Conservation (phyloP, 2,113 vertebrate species). For the Eupsittula cactorum region DNA sequence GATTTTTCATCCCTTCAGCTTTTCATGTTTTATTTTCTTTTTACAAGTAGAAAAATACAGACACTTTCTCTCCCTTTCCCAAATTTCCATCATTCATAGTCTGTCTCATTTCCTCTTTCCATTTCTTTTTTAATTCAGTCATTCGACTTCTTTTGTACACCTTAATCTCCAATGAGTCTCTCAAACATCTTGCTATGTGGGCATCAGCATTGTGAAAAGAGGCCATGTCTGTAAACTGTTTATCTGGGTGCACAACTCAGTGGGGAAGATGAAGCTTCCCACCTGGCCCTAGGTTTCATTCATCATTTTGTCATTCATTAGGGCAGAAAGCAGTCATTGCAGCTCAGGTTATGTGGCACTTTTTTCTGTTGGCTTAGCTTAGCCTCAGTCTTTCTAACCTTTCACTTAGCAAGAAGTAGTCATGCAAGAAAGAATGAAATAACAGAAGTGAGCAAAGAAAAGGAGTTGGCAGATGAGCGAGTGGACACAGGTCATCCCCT, state of each 20-base stretch:
- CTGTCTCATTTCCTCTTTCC: neutral
- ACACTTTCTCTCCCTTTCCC: neutral
- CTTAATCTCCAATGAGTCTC: neutral
- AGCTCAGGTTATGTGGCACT: neutral
- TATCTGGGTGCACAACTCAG: neutral
- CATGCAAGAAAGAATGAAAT: neutral
- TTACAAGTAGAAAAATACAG: neutral
- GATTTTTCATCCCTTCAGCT: neutral
- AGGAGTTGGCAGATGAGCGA: neutral
- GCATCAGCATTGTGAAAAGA: neutral
- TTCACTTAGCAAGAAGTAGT: neutral
- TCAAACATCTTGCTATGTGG: neutral
- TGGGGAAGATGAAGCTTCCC: neutral
- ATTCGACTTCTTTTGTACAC: neutral
- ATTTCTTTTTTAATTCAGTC: neutral
- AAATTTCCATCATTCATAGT: neutral
- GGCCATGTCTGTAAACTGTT: neutral
- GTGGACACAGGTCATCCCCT: neutral
- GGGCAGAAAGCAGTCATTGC: neutral
- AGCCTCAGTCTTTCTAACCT: neutral
- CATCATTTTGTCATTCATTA: neutral
- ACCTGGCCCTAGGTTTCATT: neutral
- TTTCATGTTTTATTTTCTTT: neutral
- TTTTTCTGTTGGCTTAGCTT: neutral
- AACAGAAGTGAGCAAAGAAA: neutral